Evolutionary conservation across 2,888 invertebrate species (phyloP).

Genomic region (Tribolium freemani): DNA sequence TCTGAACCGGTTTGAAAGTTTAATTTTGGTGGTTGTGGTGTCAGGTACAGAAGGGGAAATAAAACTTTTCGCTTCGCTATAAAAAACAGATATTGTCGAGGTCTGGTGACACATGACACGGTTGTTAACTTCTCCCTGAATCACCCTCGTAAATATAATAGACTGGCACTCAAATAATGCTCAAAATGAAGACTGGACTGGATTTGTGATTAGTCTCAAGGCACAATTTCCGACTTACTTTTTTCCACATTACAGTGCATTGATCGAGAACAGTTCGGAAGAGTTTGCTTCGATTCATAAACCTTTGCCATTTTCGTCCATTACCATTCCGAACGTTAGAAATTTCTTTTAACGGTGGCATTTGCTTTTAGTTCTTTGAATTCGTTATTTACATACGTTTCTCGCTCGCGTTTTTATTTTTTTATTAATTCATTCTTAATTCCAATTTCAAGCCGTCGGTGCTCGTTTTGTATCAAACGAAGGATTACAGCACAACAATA

Average conservation of each 20-base stretch:
- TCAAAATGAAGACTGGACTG: not conserved
- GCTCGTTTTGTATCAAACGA: not conserved
- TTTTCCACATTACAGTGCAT: not conserved
- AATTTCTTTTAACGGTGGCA: not conserved
- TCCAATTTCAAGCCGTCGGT: not conserved
- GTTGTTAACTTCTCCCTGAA: slow-evolving; percentile 3
- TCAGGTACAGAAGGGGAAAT: not conserved
- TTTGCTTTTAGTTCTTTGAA: not conserved
- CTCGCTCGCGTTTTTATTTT: not conserved
- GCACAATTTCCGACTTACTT: not conserved
- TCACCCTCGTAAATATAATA: not conserved
- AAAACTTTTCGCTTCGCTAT: not conserved
- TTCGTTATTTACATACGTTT: not conserved
- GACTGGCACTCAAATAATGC: not conserved
- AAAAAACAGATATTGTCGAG: slow-evolving; percentile 1
- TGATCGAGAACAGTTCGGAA: not conserved
- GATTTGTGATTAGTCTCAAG: not conserved
- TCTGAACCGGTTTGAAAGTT: not conserved
- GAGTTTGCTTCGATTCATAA: not conserved
- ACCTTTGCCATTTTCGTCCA: not conserved
- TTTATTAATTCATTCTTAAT: slow-evolving; percentile 6
- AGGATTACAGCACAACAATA: not conserved
- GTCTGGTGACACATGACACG: not conserved
- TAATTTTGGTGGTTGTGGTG: not conserved
- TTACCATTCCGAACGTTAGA: not conserved